Base-by-base conservation (phyloP, 2,797 vertebrate genomes). In the Chanos chanos region DNA sequence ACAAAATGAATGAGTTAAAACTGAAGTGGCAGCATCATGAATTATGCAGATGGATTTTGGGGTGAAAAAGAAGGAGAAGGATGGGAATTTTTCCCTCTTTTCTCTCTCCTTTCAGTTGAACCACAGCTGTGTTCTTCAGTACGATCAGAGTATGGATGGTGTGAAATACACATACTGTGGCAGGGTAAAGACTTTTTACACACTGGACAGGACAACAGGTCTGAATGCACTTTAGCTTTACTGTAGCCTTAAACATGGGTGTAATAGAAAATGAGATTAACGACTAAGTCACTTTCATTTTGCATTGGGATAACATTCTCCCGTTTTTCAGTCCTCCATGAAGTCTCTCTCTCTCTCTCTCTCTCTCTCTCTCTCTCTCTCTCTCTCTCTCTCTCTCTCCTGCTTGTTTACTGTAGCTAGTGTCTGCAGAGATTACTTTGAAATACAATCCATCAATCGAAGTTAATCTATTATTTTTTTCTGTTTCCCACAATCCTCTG, bases 271-370 rank as follows among this genome's bases (percentile, higher is more conserved):
- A 59, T 48, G 25, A 19, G 34, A 50, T 66, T 71, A 54, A 75
- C 55, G 66, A 7, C 52, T 67, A 59, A 70, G 7, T 49, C 28
- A 33, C 57, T 77, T 71, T 68, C 44, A 47, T n/a, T n/a, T n/a
- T n/a, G n/a, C n/a, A n/a, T n/a, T n/a, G n/a, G n/a, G n/a, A n/a
- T n/a, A 54, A 66, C 2, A 10, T 64, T 28, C 50, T 71, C 49
- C 68, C 43, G n/a, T 66, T 1, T 43, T 7, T 39, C 31, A 61
- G 19, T 48, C 8, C 25, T 4, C 21, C n/a, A n/a, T n/a, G 33
- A 33, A 13, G 18, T 28, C 18, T 44, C 22, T 43, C 13, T 8
- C 25, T 16, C 9, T 66, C 21, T 40, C 66, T 66, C 27, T 68
- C 12, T 13, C 21, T 66, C 33, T 30, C 4, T 22, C 54, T 33